phyloP scores from a whole-genome alignment of 2,888 invertebrate genomes.

The Abscondita cerata region DNA sequence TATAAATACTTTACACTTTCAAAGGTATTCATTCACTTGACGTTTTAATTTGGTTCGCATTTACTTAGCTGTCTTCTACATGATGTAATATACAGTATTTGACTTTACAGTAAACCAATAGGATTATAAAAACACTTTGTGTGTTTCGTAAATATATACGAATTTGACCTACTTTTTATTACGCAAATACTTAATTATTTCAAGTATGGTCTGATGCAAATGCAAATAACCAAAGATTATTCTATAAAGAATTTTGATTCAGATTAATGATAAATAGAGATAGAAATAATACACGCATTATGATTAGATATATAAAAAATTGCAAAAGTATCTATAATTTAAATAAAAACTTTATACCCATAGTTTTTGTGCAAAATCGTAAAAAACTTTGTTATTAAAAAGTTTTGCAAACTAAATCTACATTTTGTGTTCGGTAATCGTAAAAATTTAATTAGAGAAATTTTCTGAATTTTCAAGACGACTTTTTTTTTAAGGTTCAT shows the following conservation, averaged over 20 bases:
- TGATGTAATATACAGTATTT: background rate
- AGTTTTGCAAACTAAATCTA: too few relatives aligned
- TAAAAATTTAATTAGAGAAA: too few relatives aligned
- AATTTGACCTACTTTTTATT: slow-evolving; percentile 24
- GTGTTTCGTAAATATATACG: slow-evolving; percentile 18
- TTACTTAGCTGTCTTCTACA: background rate
- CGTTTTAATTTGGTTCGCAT: too few relatives aligned
- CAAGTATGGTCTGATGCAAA: slow-evolving; percentile 15
- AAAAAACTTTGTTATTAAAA: background rate
- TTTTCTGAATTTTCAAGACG: too few relatives aligned
- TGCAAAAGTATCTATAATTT: too few relatives aligned
- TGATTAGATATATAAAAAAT: too few relatives aligned
- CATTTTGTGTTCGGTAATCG: too few relatives aligned
- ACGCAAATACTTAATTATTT: slow-evolving; percentile 24
- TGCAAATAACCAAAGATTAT: slow-evolving; percentile 13
- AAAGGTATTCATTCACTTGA: too few relatives aligned
- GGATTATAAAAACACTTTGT: slow-evolving; percentile 4
- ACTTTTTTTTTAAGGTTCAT: too few relatives aligned
- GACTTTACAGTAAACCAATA: slow-evolving; percentile 2
- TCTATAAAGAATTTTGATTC: slow-evolving; percentile 2
- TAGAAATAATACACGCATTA: too few relatives aligned
- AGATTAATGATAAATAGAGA: slow-evolving; percentile 13
- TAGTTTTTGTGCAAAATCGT: background rate
- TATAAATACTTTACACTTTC: too few relatives aligned
- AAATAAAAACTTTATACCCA: too few relatives aligned